phyloP scores from a whole-genome alignment of 2,113 vertebrate genomes.

The Saguinus imperator region DNA sequence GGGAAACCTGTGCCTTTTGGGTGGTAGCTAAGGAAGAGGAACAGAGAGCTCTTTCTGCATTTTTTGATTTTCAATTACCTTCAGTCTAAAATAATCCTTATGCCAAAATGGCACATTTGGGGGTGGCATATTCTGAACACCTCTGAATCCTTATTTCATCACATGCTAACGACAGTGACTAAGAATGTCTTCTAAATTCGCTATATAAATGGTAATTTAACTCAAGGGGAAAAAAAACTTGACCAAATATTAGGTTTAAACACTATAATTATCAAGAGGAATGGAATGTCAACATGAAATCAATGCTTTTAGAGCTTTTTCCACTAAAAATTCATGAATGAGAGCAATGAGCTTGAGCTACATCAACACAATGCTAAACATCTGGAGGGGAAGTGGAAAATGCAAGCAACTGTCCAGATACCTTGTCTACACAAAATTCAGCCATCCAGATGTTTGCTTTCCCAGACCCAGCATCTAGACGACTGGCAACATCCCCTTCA shows the following conservation, averaged over 20 bases:
- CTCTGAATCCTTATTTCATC: conserved; percentile 1
- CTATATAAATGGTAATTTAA: conserved; percentile 2
- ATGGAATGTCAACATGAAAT: conserved; percentile 40
- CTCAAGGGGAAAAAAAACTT: neutral
- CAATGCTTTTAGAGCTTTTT: conserved; percentile 47
- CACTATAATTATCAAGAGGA: conserved; percentile 33
- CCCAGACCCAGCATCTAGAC: neutral
- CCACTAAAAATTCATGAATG: conserved; percentile 48
- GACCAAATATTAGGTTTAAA: conserved; percentile 18
- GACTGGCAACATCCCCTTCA: neutral
- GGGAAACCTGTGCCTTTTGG: neutral
- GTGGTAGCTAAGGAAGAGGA: neutral
- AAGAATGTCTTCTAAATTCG: neutral
- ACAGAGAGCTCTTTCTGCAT: neutral
- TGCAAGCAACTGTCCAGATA: neutral
- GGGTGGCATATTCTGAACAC: neutral
- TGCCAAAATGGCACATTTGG: neutral
- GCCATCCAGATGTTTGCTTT: neutral
- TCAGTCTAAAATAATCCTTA: neutral
- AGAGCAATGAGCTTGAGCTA: conserved; percentile 29
- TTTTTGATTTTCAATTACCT: neutral
- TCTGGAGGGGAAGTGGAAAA: conserved; percentile 31
- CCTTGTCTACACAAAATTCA: conserved; percentile 36
- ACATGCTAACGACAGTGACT: neutral
- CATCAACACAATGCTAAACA: conserved; percentile 34